Base-by-base conservation (phyloP, 1,140 invertebrate genomes). In the Aricia agestis region DNA sequence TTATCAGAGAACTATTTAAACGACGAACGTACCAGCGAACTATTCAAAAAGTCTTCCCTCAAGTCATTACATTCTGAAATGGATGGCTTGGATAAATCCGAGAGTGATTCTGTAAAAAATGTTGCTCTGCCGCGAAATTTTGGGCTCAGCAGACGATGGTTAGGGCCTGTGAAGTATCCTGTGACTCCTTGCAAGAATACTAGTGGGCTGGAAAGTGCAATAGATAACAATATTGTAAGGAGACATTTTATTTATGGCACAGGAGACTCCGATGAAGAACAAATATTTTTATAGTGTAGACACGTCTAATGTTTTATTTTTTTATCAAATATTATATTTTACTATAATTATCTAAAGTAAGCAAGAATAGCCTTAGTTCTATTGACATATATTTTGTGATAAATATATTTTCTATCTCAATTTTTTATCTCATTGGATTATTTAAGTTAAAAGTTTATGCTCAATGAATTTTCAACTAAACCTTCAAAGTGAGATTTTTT, bases 101-200 rank as follows among this genome's bases (percentile, higher is more conserved):
- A 69, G 10, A 89, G 83, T 74, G 74, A 74, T 72, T 87, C 79
- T 6, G 73, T 74, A 3, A 89, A 88, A 63, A 84, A 80, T 68
- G 88, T 93, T 31, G 90, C 93, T 10, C 76, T 93, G 59, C 93
- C 93, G 5, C 85, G 93, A 67, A 93, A 92, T 77, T 90, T 92
- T 75, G 93, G 92, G 7, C 74, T 93, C 0, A 92, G 93, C 67
- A 84, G 93, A 74, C 91, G 90, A 73, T 94, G 93, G 93, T 74
- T 91, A 18, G 93, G 93, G 0, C 93, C 93, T 36, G 92, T 94
- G 0, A 84, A 89, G 69, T 94, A 94, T 80, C 93, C 93, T n/a
- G 93, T 94, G 6, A 94, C 93, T 63, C 93, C 93, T 19, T 92
- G 89, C 71, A 92, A 92, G 71, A 89, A 90, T 72, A 85, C 73